Evolutionary conservation across 2,113 vertebrate genomes (phyloP), one percentile per base, ranked within the genome.

Genomic region (Panurus biarmicus): DNA sequence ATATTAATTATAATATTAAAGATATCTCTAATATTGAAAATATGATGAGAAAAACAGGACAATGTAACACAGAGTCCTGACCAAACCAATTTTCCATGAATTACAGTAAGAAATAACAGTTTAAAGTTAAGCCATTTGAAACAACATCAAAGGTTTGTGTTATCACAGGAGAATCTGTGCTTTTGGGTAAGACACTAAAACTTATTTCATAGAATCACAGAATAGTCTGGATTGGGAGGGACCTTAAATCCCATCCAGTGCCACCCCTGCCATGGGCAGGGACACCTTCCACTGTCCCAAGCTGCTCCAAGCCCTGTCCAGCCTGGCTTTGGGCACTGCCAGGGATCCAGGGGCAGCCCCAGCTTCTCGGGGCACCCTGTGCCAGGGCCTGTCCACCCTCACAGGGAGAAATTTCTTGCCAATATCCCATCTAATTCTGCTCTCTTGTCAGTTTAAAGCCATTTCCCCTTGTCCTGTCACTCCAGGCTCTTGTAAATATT

Each of bases 371-470:
- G 17, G 42, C 21, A 80, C 10, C 36, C 67, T 51, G 26, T 51
- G 51, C 75, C 50, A 80, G 51, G 42, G 26, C 31, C 33, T 51
- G 0, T 0, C 5, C 67, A 36, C 28, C 28, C 28, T 66, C 36
- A 0, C 6, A 58, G 45, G 3, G 6, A 51, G 1, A 0, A 21
- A 66, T 45, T 67, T 0, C n/a, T 53, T 5, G 20, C 53, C 0
- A 25, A 18, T 2, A 45, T 53, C n/a, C 61, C 13, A 21, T 4
- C 6, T 8, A 17, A 3, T 4, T 2, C 36, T 36, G 28, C 10
- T 9, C 58, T 57, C 33, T 80, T 80, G 19, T 5, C 50, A 65
- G 21, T 66, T 31, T 12, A 15, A 57, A n/a, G 16, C 28, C 16
- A 53, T 12, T 58, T 3, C 20, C 22, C 22, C 19, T 21, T 53